Conservation (phyloP, 1,140 invertebrate genomes). For the Pogonognathellus flavescens region DNA sequence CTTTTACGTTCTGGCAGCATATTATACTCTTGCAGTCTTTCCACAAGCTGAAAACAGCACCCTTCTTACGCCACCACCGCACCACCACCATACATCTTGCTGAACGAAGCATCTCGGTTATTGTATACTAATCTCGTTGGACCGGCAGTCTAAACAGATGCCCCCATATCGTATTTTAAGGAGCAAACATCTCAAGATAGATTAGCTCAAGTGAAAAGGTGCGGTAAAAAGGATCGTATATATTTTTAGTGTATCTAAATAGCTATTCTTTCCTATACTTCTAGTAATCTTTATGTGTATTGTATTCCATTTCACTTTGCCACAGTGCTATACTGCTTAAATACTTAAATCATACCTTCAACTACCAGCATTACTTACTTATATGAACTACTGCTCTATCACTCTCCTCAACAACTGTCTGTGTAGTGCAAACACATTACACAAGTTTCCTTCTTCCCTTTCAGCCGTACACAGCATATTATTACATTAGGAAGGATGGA, state of each 20-base stretch:
- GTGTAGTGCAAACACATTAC: not conserved
- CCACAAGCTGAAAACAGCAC: too few species aligned
- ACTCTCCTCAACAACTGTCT: not conserved
- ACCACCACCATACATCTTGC: too few species aligned
- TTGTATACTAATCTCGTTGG: too few species aligned
- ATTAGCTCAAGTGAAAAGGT: constrained; percentile 38
- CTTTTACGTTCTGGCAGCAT: too few species aligned
- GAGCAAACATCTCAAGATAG: constrained; percentile 38
- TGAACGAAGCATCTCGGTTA: too few species aligned
- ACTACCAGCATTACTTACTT: too few species aligned
- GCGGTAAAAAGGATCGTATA: not conserved
- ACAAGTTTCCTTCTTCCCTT: not conserved
- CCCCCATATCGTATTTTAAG: constrained; percentile 28
- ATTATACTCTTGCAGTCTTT: too few species aligned
- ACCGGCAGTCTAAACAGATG: constrained; percentile 38
- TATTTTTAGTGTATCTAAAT: not conserved
- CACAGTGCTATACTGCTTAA: too few species aligned
- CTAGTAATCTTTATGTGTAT: too few species aligned
- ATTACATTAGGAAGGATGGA: not conserved
- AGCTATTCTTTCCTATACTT: not conserved
- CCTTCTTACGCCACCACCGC: too few species aligned
- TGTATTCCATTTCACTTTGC: too few species aligned
- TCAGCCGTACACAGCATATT: not conserved
- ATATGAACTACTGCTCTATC: not conserved
- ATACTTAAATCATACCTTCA: too few species aligned